Evolutionary conservation across 1,140 invertebrate genomes (phyloP), one percentile per base, ranked within the genome.

Genomic region (Paraescarpia echinospica): DNA sequence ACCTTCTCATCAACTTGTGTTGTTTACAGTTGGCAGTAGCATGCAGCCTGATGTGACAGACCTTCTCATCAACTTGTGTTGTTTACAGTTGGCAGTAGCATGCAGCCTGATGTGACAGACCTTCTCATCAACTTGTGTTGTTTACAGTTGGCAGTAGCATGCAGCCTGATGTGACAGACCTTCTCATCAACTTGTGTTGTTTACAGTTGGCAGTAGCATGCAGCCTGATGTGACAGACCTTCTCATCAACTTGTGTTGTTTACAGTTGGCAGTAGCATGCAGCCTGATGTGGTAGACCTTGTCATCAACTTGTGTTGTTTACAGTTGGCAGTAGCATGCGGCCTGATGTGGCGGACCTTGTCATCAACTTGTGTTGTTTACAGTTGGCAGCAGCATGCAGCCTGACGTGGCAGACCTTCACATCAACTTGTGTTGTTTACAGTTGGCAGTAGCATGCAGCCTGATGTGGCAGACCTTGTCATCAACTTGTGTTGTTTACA

Each of bases 1-100:
- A 91, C 91, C 91, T n/a, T 90, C 1, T 90, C 35, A 41, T 90
- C 14, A 33, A 41, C 35, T 90, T 34, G 90, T 90, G n/a, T 22
- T 35, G 35, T 35, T 90, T 1, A 90, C 90, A 35, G 90, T 41
- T 34, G 90, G 34, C 34, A 41, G 34, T 18, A 90, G 90, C 31
- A 31, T 90, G 48, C 14, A 41, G n/a, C 33, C 1, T 9, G 34
- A 91, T 48, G 35, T 35, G 22, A 18, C 91, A 14, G 34, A 91
- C 91, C 91, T n/a, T 90, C 1, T 90, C 35, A 41, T 90, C 14
- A 33, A 41, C 35, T 90, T 34, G 90, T 90, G n/a, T 22, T 35
- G 35, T 35, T 90, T 1, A 90, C 90, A 35, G 90, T 41, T 34
- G 90, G 34, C 34, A 41, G 34, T 18, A 90, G 90, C 31, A 31